Evolutionary conservation across 1,140 invertebrate species (phyloP).

Genomic region (Drosophila teissieri): DNA sequence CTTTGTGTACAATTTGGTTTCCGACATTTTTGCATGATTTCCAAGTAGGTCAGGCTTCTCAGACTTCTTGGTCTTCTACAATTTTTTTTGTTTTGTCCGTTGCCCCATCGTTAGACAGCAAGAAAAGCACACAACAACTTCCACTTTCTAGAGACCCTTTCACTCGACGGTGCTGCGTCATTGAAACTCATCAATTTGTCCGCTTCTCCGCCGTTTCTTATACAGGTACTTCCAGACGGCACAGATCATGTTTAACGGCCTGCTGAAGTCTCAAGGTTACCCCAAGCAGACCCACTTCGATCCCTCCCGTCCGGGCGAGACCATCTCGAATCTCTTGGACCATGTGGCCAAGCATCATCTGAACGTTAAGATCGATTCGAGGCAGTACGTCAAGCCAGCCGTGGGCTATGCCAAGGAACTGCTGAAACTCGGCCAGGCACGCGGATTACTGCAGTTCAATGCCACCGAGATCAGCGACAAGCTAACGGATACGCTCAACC

Average conservation of each 20-base stretch:
- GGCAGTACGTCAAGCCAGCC: constrained; percentile 90
- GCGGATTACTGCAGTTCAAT: constrained; percentile 87
- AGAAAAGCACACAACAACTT: constrained; percentile 57
- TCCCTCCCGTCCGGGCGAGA: constrained; percentile 88
- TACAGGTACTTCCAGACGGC: constrained; percentile 88
- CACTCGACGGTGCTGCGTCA: constrained; percentile 67
- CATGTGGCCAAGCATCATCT: constrained; percentile 89
- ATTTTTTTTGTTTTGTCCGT: constrained; percentile 3
- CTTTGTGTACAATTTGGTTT: constrained; percentile 15
- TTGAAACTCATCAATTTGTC: constrained; percentile 54
- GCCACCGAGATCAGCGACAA: constrained; percentile 89
- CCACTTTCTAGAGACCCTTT: constrained; percentile 80
- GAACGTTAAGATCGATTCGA: constrained; percentile 89
- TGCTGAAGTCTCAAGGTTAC: constrained; percentile 90
- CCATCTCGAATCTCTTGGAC: constrained; percentile 88
- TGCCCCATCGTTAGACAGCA: constrained; percentile 41
- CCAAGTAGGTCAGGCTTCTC: constrained; percentile 60
- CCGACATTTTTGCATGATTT: constrained; percentile 57
- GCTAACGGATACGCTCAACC: constrained; percentile 91
- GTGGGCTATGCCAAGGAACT: constrained; percentile 89
- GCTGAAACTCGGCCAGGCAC: constrained; percentile 88
- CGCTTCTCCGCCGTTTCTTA: constrained; percentile 37
- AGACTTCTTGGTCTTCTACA: constrained; percentile 28
- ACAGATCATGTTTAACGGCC: constrained; percentile 90
- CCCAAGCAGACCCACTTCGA: constrained; percentile 90